Evolutionary conservation across 2,888 invertebrate genomes (phyloP).

Genomic region (Palloptera scutellata): DNA sequence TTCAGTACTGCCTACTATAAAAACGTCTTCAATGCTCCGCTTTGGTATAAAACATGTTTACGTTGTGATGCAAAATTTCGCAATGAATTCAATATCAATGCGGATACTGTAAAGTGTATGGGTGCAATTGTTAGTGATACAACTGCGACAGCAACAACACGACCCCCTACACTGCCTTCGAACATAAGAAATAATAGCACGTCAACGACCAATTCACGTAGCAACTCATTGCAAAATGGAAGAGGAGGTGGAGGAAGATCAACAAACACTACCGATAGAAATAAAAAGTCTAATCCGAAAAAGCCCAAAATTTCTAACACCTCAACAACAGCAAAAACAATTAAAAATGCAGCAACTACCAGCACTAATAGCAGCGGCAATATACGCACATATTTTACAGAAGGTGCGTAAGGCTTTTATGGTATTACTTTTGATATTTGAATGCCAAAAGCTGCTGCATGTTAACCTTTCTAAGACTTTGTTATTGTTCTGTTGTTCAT

Average conservation of each 20-base stretch:
- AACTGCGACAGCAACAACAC: conserved; percentile 7
- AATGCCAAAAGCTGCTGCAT: conserved; percentile 23
- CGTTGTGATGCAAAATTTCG: conserved; percentile 59
- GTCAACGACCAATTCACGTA: too few species aligned
- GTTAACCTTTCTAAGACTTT: conserved; percentile 14
- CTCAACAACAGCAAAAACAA: background rate
- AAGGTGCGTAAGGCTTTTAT: conserved; percentile 23
- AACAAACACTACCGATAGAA: too few species aligned
- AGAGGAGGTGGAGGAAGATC: too few species aligned
- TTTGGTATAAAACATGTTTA: conserved; percentile 59
- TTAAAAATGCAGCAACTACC: background rate
- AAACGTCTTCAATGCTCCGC: conserved; percentile 52
- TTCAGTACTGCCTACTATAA: conserved; percentile 51
- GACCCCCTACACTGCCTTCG: too few species aligned
- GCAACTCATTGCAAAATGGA: too few species aligned
- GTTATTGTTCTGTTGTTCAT: background rate
- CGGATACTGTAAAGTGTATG: conserved; percentile 55
- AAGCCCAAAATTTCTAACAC: background rate
- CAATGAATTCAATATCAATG: conserved; percentile 58
- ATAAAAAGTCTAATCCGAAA: too few species aligned
- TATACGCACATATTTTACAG: conserved; percentile 46
- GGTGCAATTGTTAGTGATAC: conserved; percentile 54
- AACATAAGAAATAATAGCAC: too few species aligned
- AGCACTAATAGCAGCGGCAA: background rate
- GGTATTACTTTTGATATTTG: background rate